phyloP scores from a whole-genome alignment of 2,888 invertebrate species.

The Synanthedon formicaeformis region DNA sequence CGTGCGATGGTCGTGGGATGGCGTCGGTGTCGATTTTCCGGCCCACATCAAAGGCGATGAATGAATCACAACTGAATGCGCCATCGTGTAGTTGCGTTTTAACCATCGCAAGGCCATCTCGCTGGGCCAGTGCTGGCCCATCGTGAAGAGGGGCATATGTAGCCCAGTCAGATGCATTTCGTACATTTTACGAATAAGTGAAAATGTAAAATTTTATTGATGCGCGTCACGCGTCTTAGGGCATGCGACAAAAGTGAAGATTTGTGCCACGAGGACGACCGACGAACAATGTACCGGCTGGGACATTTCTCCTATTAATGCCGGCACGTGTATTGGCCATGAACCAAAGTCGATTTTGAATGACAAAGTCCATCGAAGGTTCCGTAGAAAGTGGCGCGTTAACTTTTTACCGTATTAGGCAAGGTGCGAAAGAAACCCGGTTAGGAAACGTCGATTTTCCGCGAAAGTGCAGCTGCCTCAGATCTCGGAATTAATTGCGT shows the following conservation, averaged over 20 bases:
- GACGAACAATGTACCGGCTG: not conserved
- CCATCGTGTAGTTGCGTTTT: too few species aligned
- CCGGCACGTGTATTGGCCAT: not conserved
- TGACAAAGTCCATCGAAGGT: conserved; percentile 1
- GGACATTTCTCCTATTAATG: not conserved
- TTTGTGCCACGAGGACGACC: not conserved
- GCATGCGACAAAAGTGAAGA: not conserved
- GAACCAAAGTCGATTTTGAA: not conserved
- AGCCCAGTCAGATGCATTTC: too few species aligned
- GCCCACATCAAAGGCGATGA: too few species aligned
- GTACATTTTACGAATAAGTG: not conserved
- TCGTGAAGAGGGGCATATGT: too few species aligned
- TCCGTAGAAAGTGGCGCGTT: conserved; percentile 28
- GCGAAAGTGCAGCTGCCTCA: conserved; percentile 22
- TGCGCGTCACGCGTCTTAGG: not conserved
- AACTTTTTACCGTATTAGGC: conserved; percentile 19
- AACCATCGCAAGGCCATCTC: too few species aligned
- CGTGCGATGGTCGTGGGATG: too few species aligned
- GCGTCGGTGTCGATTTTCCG: too few species aligned
- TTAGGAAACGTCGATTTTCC: conserved; percentile 26
- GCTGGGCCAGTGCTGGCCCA: too few species aligned
- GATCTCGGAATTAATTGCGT: conserved; percentile 11
- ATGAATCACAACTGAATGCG: too few species aligned
- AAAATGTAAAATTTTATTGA: not conserved
- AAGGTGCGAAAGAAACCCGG: conserved; percentile 19